Conservation (phyloP, 1,140 invertebrate species). For the Rhyacophila brunnea region DNA sequence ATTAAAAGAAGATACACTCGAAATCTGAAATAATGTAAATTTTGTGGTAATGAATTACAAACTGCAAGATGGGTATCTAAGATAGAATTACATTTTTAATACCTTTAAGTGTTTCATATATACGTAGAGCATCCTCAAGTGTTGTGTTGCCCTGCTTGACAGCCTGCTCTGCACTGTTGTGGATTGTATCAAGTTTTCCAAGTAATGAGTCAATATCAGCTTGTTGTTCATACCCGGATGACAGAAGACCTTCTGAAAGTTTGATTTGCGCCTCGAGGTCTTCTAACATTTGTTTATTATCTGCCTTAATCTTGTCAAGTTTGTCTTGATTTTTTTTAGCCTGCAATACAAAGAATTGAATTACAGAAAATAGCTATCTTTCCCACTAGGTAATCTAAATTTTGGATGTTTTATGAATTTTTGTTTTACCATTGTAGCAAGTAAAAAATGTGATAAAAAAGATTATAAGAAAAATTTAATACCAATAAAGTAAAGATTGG, state of each 20-base stretch:
- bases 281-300: conserved; percentile 44
- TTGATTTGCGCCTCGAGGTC: conserved; percentile 38
- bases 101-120: conserved; percentile 81
- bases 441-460: no score
- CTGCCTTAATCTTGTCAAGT: conserved; percentile 44
- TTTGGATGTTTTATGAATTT: no score
- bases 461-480: no score
- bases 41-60: no score
- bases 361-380: no score
- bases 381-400: no score
- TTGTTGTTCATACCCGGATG: conserved; percentile 64
- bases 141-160: conserved; percentile 82
- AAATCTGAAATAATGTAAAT: no score
- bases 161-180: conserved; percentile 75
- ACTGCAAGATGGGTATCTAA: no score
- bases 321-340: conserved; percentile 21
- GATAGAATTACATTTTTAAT: no score
- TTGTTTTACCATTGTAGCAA: no score
- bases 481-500: no score
- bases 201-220: conserved; percentile 60
- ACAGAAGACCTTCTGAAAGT: conserved; percentile 56
- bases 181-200: conserved; percentile 65
- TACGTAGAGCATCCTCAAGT: conserved; percentile 82
- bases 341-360: conserved; percentile 12
- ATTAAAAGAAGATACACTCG: no score